Evolutionary conservation across 1,140 invertebrate genomes (phyloP).

Genomic region (Alviniconcha marisindica): DNA sequence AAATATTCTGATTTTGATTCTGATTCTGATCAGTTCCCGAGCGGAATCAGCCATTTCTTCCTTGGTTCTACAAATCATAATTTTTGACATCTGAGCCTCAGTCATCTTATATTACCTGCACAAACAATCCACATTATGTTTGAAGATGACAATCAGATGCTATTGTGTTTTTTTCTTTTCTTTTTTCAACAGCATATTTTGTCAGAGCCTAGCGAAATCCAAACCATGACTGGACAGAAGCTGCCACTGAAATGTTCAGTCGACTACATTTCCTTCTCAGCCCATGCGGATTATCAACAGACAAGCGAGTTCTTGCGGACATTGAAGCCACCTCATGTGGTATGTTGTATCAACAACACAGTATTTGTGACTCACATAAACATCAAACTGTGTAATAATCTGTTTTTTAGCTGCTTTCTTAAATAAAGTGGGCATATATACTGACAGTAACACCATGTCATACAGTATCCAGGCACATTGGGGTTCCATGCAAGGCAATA

Average conservation of each 20-base stretch:
- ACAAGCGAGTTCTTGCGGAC: slow-evolving; percentile 97
- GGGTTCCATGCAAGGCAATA: too few species aligned
- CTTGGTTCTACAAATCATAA: too few species aligned
- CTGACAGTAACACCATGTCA: too few species aligned
- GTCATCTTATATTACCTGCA: neutral
- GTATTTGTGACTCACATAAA: too few species aligned
- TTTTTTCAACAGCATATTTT: slow-evolving; percentile 84
- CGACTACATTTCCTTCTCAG: slow-evolving; percentile 99
- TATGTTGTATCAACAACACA: slow-evolving; percentile 78
- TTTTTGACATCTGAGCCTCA: too few species aligned
- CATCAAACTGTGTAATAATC: too few species aligned
- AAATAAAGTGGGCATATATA: too few species aligned
- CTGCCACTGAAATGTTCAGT: slow-evolving; percentile 94
- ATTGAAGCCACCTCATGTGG: slow-evolving; percentile 96
- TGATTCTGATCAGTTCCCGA: too few species aligned
- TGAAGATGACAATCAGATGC: neutral
- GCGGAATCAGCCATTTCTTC: too few species aligned
- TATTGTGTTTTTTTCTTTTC: slow-evolving; percentile 20
- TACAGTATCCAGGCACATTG: too few species aligned
- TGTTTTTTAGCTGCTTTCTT: too few species aligned
- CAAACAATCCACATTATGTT: neutral
- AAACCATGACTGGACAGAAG: slow-evolving; percentile 96
- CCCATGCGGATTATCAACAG: slow-evolving; percentile 99
- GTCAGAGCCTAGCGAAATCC: slow-evolving; percentile 98
- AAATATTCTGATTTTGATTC: too few species aligned